Evolutionary conservation across 2,113 vertebrate genomes (phyloP).

Genomic region (Leuciscus idus): DNA sequence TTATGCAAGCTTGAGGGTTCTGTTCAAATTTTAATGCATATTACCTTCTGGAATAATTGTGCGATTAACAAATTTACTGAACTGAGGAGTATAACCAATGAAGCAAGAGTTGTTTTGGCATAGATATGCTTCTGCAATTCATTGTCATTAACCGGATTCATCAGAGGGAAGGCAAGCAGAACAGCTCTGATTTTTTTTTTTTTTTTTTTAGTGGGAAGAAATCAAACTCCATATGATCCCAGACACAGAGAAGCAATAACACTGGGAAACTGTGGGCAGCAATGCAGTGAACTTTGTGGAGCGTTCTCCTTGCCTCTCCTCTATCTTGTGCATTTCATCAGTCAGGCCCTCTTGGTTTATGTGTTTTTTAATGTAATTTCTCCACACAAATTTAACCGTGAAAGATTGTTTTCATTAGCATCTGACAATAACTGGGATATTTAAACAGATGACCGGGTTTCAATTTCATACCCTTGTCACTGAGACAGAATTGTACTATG

Average conservation of each 20-base stretch:
- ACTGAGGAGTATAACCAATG: conserved; percentile 31
- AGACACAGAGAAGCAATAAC: conserved; percentile 23
- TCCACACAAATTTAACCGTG: conserved; percentile 70
- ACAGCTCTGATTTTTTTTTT: conserved; percentile 15
- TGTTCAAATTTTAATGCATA: background rate
- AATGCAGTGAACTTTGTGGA: conserved; percentile 37
- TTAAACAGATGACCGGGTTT: conserved; percentile 77
- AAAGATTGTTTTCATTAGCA: conserved; percentile 76
- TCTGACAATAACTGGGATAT: conserved; percentile 74
- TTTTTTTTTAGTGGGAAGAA: conserved; percentile 45
- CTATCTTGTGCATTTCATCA: conserved; percentile 56
- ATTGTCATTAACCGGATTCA: conserved; percentile 51
- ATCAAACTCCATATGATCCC: conserved; percentile 18
- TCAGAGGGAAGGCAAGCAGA: conserved; percentile 46
- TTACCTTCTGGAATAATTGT: conserved; percentile 35
- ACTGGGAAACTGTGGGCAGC: conserved; percentile 14
- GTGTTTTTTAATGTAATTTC: conserved; percentile 70
- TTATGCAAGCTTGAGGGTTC: conserved; percentile 9
- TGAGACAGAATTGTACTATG: conserved; percentile 43
- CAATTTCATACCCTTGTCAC: conserved; percentile 72
- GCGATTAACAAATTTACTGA: conserved; percentile 46
- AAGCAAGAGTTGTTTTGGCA: conserved; percentile 36
- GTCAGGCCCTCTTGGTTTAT: conserved; percentile 70
- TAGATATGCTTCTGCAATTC: conserved; percentile 37
- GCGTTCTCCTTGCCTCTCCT: conserved; percentile 27